phyloP scores from a whole-genome alignment of 2,797 vertebrate species.

The Garrulus glandarius region DNA sequence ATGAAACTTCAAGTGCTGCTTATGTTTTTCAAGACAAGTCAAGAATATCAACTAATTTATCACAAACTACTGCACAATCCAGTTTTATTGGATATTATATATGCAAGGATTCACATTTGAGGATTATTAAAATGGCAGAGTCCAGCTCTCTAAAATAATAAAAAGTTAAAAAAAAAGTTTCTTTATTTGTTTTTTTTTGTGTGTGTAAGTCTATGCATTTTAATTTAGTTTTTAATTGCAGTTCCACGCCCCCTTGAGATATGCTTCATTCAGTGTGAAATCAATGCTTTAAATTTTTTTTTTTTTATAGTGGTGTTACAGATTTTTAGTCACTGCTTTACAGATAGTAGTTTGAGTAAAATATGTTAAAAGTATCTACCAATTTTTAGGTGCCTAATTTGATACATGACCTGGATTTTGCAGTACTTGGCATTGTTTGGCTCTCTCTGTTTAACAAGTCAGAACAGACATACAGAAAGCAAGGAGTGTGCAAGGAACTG shows the following conservation, averaged over 20 bases:
- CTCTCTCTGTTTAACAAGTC: background rate
- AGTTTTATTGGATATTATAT: background rate
- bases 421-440: background rate
- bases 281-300: background rate
- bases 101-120: background rate
- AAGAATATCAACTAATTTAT: background rate
- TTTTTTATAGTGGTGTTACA: background rate
- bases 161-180: background rate
- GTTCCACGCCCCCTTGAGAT: background rate
- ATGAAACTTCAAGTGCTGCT: background rate
- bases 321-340: background rate
- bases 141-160: background rate
- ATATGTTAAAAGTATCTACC: background rate
- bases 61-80: background rate
- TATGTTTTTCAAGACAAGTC: background rate
- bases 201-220: background rate
- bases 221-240: background rate
- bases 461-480: background rate
- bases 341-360: background rate
- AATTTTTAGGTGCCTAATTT: background rate
- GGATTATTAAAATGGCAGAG: background rate
- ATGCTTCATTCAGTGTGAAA: background rate
- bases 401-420: background rate
- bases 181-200: background rate
- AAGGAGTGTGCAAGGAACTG: background rate